Evolutionary conservation across 1,140 invertebrate species (phyloP).

Genomic region (Myzus persicae): DNA sequence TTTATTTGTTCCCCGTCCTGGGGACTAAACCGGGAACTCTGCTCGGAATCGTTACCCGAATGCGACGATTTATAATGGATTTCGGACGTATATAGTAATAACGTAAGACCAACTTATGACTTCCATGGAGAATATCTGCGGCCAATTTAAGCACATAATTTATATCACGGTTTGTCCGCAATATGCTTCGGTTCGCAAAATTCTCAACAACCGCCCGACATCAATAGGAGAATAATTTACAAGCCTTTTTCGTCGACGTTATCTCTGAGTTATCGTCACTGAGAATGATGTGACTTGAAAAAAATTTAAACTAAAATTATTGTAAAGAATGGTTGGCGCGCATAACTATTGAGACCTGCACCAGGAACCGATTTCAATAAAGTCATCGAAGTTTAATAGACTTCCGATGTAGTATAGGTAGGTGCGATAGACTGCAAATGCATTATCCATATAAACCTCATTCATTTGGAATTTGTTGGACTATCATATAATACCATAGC

Average conservation of each 20-base stretch:
- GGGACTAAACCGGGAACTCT: neutral
- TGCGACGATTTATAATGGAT: neutral
- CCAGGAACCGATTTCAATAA: neutral
- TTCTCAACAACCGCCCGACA: neutral
- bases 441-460: neutral
- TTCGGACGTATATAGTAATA: neutral
- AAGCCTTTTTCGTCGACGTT: neutral
- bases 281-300: neutral
- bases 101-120: neutral
- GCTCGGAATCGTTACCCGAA: neutral
- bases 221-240: neutral
- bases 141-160: neutral
- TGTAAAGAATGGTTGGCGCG: neutral
- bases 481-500: too few species aligned
- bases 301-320: neutral
- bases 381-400: neutral
- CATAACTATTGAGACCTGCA: neutral
- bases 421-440: neutral
- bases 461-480: neutral
- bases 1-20: neutral
- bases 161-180: neutral
- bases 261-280: neutral
- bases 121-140: neutral
- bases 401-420: neutral
- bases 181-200: neutral